Base-by-base conservation (phyloP, 1,140 invertebrate species). In the Lutraria rhynchaena region DNA sequence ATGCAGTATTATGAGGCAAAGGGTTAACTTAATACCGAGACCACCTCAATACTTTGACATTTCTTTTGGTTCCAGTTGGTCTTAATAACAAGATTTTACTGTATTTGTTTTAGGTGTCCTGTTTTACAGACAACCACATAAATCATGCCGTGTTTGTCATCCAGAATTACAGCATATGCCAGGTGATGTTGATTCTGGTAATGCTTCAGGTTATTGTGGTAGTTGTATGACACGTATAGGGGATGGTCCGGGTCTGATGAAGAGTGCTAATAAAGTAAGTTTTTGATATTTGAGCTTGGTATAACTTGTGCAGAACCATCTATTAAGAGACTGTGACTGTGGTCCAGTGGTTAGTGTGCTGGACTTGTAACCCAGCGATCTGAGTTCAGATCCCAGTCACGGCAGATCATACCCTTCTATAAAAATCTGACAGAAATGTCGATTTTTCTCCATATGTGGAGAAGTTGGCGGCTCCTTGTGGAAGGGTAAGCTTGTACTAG, bases 101-200 rank as follows among this genome's bases (percentile, higher is more conserved):
- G 19, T 61, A 2, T 44, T 13, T 29, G 1, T 67, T 67, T 49
- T 41, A 67, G 63, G 63, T 11, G 11, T 67, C 19, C 49, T 13
- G 31, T 11, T 15, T 13, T 49, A 29, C 24, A 67, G 44, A 31
- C 7, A 49, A 13, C 63, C 69, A 19, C 49, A 71, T n/a, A 55
- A 55, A 15, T 27, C 11, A 1, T 71, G 69, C 31, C 35, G 46
- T 37, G 51, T 71, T 7, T 71, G 69, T 58, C 29, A 15, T 3
- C 69, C 69, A 35, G 69, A 58, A 13, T 31, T 71, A 7, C 4
- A 22, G n/a, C 22, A 57, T 44, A 37, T 71, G 3, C 69, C 53
- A 24, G 69, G 69, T 4, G 22, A 15, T 27, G 17, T 1, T 19
- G 44, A 67, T 27, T 15, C 19, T 1, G 0, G 41, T 24, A n/a